Base-by-base conservation (phyloP, 1,140 invertebrate species). In the Gryon sp. region DNA sequence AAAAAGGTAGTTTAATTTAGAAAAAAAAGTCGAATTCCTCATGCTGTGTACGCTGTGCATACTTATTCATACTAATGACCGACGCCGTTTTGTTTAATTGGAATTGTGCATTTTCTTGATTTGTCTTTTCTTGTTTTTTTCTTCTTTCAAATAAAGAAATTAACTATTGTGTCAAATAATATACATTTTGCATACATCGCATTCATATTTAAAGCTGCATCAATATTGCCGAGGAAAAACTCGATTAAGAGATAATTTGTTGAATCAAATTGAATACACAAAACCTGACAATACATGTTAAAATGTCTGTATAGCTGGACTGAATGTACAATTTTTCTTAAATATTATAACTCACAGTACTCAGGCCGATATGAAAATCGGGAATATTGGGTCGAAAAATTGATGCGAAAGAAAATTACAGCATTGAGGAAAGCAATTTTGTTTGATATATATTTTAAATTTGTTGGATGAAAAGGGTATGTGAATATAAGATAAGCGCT, bases 41-140 rank as follows among this genome's bases (percentile, higher is more conserved):
- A 78, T 65, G 65, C 70, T 76, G 72, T 65, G 60, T 74, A 15
- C 34, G 18, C 20, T 28, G 28, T 22, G 62, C 69, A 84, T 83
- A 82, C 79, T 87, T 85, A 84, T 86, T 88, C 85, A 83, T 86
- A 82, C 82, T 86, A 87, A 87, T 82, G 81, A 84, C 82, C 57
- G 18, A 63, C 63, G 40, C 52, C 38, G 28, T 52, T 43, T 53
- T 32, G 24, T 60, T 50, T 75, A 80, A 83, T 79, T 80, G 78
- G 52, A 66, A 72, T 41, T 65, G 22, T 20, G 57, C n/a, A n/a
- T n/a, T n/a, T 48, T 76, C 63, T 53, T 50, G 68, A 32, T 32
- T 38, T 26, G 15, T 7, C 15, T 62, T 18, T n/a, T n/a, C n/a
- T n/a, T n/a, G 34, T 43, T 65, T 45, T 43, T 28, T n/a, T n/a